Base-by-base conservation (phyloP, 2,888 invertebrate genomes). In the Synergus itoensis region DNA sequence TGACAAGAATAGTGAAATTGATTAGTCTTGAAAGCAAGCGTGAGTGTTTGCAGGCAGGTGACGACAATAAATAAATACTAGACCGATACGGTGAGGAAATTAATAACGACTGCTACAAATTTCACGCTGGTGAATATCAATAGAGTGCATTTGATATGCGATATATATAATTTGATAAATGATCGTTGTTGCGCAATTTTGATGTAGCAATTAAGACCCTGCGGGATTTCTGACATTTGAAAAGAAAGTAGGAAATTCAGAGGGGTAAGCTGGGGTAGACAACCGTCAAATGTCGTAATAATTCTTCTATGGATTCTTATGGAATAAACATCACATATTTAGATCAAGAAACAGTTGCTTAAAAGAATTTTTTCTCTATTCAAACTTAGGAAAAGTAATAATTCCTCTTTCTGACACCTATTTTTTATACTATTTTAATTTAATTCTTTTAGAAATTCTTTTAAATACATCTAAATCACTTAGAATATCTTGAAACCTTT, bases 61-160 rank as follows among this genome's bases (percentile, higher is more conserved):
- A 73, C 73, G 73, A 73, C 53, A 73, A 73, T 73, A 73, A 73
- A 41, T 69, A 73, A 73, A 73, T 36, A 48, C 21, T 73, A 48
- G 18, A 73, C 48, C 36, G 28, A 36, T 73, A 67, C 18, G n/a
- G 16, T 48, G 73, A 73, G 36, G 48, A 73, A 73, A 73, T 73
- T 73, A 73, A 73, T 73, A 73, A 73, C 36, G 73, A 73, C 28
- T 53, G 73, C 48, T 73, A 73, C 48, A n/a, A 53, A 69, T 69
- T 45, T 69, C 67, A 69, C 43, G 67, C 67, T 69, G 1, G 45
- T 69, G 45, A 67, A 45, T 69, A 69, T 69, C 69, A 69, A 69
- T 69, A 69, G 69, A 21, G 16, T 43, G 45, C 21, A 69, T 69
- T 14, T 16, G 48, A 60, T 60, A 60, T 45, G 48, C 69, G 69